Evolutionary conservation across 1,140 invertebrate species (phyloP).

Genomic region (Eriosoma lanigerum): DNA sequence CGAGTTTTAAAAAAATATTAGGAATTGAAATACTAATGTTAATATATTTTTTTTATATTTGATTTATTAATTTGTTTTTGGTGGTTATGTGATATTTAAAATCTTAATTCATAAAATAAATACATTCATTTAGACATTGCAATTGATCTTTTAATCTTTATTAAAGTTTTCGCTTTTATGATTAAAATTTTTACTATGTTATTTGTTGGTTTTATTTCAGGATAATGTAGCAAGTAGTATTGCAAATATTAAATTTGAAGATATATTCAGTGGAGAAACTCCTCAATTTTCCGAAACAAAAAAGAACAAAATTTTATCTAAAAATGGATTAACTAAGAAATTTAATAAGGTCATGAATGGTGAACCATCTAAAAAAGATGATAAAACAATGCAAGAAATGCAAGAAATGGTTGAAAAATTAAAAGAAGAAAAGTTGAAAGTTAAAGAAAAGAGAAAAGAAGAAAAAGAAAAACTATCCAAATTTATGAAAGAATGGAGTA

Average conservation of each 20-base stretch:
- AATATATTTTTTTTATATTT: no score
- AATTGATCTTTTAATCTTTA: no score
- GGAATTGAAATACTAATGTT: background rate
- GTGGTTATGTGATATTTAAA: no score
- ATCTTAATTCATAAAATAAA: no score
- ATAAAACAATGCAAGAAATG: conserved; percentile 42
- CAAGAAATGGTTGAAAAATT: conserved; percentile 50
- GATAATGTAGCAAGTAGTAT: conserved; percentile 29
- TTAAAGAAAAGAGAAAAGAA: conserved; percentile 54
- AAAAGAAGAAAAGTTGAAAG: conserved; percentile 54
- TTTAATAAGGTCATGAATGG: conserved; percentile 32
- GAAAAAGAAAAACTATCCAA: conserved; percentile 55
- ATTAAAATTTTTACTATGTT: no score
- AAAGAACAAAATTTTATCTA: conserved; percentile 50
- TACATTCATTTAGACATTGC: no score
- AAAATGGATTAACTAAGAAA: conserved; percentile 44
- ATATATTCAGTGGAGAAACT: conserved; percentile 40
- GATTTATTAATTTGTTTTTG: no score
- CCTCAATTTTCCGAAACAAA: conserved; percentile 49
- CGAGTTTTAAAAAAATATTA: background rate
- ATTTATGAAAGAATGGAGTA: conserved; percentile 56
- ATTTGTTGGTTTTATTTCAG: conserved; percentile 42
- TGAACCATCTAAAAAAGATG: conserved; percentile 46
- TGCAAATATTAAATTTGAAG: conserved; percentile 41
- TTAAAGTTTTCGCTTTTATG: no score